Percentiles rank a stretch among this genome's conserved stretches.
These are phyloP conservation scores for Irena cyanogastra DNA, from an alignment of 2,113 vertebrate species.

Conservation along the genomic window DNA sequence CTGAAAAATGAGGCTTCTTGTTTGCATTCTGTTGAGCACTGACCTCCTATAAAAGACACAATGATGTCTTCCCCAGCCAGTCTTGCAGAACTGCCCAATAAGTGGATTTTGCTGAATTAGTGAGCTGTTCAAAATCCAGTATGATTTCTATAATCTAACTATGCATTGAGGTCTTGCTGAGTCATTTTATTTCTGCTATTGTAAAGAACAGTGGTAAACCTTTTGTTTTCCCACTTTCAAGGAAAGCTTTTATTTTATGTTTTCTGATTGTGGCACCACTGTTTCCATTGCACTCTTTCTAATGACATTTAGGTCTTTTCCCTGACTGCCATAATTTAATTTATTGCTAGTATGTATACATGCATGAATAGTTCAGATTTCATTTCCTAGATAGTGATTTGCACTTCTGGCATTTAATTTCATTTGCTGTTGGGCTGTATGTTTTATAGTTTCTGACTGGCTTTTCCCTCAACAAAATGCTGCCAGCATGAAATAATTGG, in stretches of 20 bases:
- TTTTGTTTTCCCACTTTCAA: neutral
- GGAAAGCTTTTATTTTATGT: neutral
- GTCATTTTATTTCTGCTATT: neutral
- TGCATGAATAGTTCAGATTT: constrained; percentile 37
- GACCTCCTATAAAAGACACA: neutral
- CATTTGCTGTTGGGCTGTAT: constrained; percentile 35
- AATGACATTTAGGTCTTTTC: constrained; percentile 22
- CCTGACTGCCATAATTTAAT: constrained; percentile 12
- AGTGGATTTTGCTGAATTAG: neutral
- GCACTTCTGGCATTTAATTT: constrained; percentile 48
- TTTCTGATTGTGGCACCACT: neutral
- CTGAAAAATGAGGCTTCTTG: neutral
- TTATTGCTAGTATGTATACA: neutral
- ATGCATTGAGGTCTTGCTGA: neutral
- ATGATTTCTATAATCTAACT: neutral
- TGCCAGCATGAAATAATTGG: constrained; percentile 51
- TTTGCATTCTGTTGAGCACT: neutral
- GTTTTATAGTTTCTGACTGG: constrained; percentile 25
- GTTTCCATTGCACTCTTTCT: neutral
- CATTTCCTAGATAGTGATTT: constrained; percentile 44
- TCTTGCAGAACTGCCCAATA: neutral
- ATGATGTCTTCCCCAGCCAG: neutral
- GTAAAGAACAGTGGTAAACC: neutral
- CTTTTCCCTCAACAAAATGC: neutral
- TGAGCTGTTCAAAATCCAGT: neutral